Evolutionary conservation across 2,113 vertebrate genomes (phyloP).

Genomic region (Formicarius rufipectus): DNA sequence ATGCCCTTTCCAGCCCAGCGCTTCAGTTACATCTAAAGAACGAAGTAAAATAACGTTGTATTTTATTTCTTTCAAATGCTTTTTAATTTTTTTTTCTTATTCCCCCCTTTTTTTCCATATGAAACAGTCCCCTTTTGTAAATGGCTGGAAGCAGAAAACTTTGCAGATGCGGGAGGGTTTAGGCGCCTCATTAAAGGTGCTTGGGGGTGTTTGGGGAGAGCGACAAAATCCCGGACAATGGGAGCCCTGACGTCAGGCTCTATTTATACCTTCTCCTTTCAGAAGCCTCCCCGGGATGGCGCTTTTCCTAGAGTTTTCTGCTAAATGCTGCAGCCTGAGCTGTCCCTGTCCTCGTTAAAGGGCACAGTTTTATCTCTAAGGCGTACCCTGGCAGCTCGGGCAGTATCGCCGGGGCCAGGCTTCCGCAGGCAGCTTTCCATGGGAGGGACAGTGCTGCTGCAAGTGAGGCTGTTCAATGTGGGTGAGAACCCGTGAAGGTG

Average conservation of each 20-base stretch:
- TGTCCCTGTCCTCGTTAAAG: constrained; percentile 12
- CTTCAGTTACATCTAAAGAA: constrained; percentile 14
- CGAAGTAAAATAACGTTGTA: neutral
- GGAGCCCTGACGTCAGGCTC: constrained; percentile 8
- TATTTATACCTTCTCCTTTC: constrained; percentile 61
- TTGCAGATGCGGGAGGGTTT: neutral
- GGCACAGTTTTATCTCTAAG: constrained; percentile 32
- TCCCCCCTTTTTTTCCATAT: neutral
- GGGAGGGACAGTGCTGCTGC: neutral
- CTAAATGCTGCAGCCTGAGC: constrained; percentile 14
- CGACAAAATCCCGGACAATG: neutral
- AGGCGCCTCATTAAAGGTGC: neutral
- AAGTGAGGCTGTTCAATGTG: neutral
- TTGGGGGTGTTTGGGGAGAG: neutral
- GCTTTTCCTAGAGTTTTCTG: constrained; percentile 43
- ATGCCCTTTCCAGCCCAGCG: neutral
- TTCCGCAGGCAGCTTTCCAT: neutral
- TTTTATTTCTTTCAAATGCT: neutral
- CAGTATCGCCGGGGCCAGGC: neutral
- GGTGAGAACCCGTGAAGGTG: neutral
- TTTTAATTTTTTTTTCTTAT: neutral
- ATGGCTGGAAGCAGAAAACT: constrained; percentile 43
- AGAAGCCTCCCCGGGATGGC: neutral
- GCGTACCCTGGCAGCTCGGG: neutral
- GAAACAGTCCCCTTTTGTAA: neutral